Conservation (phyloP, 37 sponge, comb jelly and placozoan genomes). For the Geodia barretti region DNA sequence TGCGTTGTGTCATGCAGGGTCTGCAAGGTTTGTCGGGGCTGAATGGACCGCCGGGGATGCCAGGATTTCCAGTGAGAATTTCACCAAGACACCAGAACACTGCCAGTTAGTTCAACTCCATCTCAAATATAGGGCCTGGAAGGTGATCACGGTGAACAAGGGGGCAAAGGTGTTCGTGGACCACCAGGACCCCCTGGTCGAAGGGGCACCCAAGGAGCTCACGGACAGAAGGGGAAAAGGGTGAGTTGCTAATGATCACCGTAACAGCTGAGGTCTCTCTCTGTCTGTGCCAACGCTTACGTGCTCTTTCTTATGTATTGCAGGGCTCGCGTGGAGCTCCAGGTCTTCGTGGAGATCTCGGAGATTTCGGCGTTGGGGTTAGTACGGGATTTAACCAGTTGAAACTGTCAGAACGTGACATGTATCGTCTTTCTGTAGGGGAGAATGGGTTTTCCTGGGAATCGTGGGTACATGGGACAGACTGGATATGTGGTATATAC, state of each 20-base stretch:
- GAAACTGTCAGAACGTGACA: background rate
- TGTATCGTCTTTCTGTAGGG: background rate
- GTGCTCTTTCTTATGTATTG: too few relatives aligned
- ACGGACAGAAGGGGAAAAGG: conserved; percentile 31
- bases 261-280: background rate
- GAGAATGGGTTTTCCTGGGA: background rate
- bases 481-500: background rate
- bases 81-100: too few relatives aligned
- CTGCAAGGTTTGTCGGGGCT: conserved; percentile 28
- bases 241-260: too few relatives aligned
- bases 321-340: conserved; percentile 4
- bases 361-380: background rate
- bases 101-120: background rate
- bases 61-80: conserved; percentile 12
- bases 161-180: conserved; percentile 3
- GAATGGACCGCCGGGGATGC: conserved; percentile 10
- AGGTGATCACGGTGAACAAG: too few relatives aligned
- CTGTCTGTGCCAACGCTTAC: too few relatives aligned
- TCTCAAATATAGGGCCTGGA: background rate
- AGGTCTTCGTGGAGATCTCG: background rate
- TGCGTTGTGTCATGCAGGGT: too few relatives aligned
- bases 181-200: conserved; percentile 3
- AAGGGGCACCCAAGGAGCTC: conserved; percentile 11
- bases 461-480: background rate
- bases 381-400: too few relatives aligned